Evolutionary conservation across 2,888 invertebrate genomes (phyloP).

Genomic region (Tipula vernalis): DNA sequence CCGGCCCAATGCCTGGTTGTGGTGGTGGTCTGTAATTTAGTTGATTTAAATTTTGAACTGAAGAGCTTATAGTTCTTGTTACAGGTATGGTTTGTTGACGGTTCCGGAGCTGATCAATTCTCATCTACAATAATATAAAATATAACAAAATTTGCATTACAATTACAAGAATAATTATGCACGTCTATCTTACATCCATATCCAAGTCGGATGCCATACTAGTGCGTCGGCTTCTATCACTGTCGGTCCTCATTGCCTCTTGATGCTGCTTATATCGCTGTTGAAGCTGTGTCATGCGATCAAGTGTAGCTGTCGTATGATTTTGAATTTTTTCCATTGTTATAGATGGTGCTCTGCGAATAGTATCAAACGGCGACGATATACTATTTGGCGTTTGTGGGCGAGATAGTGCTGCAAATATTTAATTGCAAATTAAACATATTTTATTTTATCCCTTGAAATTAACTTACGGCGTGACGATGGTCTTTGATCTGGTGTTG

Average conservation of each 20-base stretch:
- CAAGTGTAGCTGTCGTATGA: conserved; percentile 33
- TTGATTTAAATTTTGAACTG: conserved; percentile 42
- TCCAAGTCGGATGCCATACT: conserved; percentile 21
- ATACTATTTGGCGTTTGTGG: conserved; percentile 18
- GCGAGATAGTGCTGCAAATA: conserved; percentile 26
- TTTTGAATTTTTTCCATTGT: conserved; percentile 35
- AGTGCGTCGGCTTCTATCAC: conserved; percentile 14
- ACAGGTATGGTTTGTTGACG: conserved; percentile 15
- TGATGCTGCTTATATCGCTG: conserved; percentile 46
- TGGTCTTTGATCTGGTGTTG: conserved; percentile 32
- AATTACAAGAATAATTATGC: not conserved
- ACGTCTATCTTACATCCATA: conserved; percentile 24
- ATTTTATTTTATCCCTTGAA: not conserved
- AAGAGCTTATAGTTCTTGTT: conserved; percentile 35
- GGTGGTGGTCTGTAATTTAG: conserved; percentile 27
- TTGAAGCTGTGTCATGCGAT: conserved; percentile 37
- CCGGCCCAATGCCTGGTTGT: not conserved
- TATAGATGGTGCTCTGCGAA: conserved; percentile 33
- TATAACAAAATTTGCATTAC: not conserved
- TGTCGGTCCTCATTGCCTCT: conserved; percentile 34
- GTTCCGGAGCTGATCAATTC: not conserved
- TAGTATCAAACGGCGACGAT: conserved; percentile 30
- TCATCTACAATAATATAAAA: not conserved
- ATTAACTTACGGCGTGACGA: not conserved
- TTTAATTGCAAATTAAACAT: not conserved